Conservation (phyloP, 2,797 vertebrate species). For the Lagorchestes hirsutus region DNA sequence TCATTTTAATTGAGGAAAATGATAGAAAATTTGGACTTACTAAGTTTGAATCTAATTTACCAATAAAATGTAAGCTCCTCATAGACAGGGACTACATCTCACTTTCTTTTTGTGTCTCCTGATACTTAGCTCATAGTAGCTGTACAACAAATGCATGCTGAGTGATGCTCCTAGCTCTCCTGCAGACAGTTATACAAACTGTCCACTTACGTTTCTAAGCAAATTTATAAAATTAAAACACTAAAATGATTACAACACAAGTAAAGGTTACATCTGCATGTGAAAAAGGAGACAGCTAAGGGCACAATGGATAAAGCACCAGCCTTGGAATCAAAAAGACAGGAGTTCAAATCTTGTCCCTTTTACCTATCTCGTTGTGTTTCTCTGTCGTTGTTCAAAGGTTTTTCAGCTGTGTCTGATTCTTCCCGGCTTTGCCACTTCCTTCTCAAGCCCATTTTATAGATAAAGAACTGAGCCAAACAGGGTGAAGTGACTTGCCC, state of each 20-base stretch:
- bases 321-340: background rate
- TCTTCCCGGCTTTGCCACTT: background rate
- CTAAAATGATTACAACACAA: background rate
- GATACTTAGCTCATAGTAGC: background rate
- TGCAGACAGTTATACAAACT: background rate
- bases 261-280: background rate
- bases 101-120: too few relatives aligned
- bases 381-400: background rate
- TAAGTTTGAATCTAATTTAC: background rate
- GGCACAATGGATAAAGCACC: background rate
- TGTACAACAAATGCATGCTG: background rate
- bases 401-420: background rate
- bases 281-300: background rate
- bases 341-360: background rate
- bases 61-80: background rate
- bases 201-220: background rate
- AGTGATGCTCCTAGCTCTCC: background rate
- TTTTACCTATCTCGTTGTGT: too few relatives aligned
- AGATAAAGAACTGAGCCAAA: background rate
- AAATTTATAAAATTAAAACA: background rate
- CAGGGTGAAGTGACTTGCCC: background rate
- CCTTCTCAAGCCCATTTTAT: background rate
- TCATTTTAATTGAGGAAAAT: background rate
- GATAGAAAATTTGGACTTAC: background rate
- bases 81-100: too few relatives aligned